Evolutionary conservation across 2,797 vertebrate genomes (phyloP).

Genomic region (Xiphophorus birchmanni): DNA sequence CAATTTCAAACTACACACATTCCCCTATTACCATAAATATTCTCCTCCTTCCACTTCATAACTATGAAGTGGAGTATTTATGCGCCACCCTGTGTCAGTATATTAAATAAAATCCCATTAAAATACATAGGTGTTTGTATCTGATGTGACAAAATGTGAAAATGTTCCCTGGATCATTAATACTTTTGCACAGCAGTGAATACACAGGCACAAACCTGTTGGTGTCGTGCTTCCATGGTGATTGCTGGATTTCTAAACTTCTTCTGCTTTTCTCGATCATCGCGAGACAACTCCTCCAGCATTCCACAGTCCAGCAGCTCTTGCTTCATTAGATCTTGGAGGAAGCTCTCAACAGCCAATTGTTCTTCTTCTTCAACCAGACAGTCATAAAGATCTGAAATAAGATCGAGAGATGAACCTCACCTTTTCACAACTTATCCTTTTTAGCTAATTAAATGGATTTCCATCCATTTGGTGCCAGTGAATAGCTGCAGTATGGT

Average conservation of each 20-base stretch:
- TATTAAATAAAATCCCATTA: not conserved
- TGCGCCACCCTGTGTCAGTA: not conserved
- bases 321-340: slow-evolving; percentile 89
- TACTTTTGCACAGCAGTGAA: not conserved
- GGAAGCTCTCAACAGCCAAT: slow-evolving; percentile 79
- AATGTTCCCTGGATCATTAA: not conserved
- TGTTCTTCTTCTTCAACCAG: slow-evolving; percentile 87
- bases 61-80: too few species aligned
- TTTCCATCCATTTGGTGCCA: not conserved
- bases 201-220: slow-evolving; percentile 83
- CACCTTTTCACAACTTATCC: not conserved
- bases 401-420: not conserved
- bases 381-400: slow-evolving; percentile 86
- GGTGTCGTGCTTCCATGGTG: slow-evolving; percentile 92
- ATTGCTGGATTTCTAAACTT: slow-evolving; percentile 81
- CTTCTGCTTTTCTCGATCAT: slow-evolving; percentile 72
- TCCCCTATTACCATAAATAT: not conserved
- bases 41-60: not conserved
- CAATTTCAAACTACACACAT: not conserved
- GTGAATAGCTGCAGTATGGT: not conserved
- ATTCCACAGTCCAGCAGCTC: slow-evolving; percentile 80
- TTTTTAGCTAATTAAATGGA: not conserved
- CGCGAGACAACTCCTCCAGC: slow-evolving; percentile 77
- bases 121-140: not conserved
- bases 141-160: not conserved